phyloP scores from a whole-genome alignment of 2,113 vertebrate genomes.

The Malaclemys terrapin region DNA sequence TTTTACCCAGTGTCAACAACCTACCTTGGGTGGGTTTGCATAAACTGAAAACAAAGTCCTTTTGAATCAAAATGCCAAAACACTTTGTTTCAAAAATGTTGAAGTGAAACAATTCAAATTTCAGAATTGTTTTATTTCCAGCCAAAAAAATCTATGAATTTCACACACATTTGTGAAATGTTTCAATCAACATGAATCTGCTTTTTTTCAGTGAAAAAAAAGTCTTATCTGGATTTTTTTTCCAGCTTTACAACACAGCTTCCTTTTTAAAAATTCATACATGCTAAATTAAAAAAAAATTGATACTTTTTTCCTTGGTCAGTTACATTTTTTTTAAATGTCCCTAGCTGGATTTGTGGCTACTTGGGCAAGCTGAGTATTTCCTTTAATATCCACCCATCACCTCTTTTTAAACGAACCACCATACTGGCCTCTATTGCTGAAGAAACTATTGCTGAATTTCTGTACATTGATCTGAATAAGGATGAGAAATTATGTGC shows the following conservation, averaged over 20 bases:
- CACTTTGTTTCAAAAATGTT: background rate
- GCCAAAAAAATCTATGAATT: background rate
- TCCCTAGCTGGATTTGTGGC: background rate
- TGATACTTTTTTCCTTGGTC: background rate
- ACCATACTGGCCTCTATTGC: background rate
- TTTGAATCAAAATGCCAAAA: background rate
- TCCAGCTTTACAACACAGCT: background rate
- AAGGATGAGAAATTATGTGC: background rate
- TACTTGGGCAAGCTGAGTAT: background rate
- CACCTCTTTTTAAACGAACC: background rate
- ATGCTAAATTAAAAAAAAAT: background rate
- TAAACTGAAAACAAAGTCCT: background rate
- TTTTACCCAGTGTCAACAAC: background rate
- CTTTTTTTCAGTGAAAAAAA: background rate
- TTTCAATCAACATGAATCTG: background rate
- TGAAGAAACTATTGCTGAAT: background rate
- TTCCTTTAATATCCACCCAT: background rate
- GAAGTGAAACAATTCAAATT: background rate
- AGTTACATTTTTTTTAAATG: background rate
- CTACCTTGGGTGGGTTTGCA: accelerated
- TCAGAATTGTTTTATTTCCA: background rate
- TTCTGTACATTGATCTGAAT: background rate
- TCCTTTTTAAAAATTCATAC: background rate
- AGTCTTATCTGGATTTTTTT: background rate
- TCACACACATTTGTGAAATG: background rate